These are phyloP conservation scores for Scomberomorus guttatus DNA, from an alignment of 2,797 vertebrate genomes.

Conservation along the genomic window DNA sequence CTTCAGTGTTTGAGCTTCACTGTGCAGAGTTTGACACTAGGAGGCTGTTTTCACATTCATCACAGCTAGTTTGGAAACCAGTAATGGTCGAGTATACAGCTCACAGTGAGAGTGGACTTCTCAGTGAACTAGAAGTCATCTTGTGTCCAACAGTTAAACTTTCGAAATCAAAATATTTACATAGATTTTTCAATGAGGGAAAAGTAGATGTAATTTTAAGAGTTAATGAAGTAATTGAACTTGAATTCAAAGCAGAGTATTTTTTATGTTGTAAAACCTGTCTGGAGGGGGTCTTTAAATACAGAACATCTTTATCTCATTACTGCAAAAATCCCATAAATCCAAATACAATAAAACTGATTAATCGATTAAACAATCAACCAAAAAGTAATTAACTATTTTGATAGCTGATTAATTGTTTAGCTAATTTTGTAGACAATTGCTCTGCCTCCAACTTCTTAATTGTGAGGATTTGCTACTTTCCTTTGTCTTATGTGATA, in stretches of 20 bases:
- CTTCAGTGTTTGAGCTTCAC: too few relatives aligned
- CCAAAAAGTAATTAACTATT: neutral
- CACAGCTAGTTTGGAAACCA: too few relatives aligned
- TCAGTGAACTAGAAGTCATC: too few relatives aligned
- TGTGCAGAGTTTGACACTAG: too few relatives aligned
- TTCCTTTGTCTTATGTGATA: neutral
- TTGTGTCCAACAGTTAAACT: neutral
- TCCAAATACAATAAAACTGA: neutral
- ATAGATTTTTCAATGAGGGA: neutral
- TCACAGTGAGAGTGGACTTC: too few relatives aligned
- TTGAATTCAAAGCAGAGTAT: neutral
- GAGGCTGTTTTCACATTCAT: too few relatives aligned
- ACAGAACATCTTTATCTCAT: neutral
- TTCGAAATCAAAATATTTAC: neutral
- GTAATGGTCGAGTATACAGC: too few relatives aligned
- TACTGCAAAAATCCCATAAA: neutral
- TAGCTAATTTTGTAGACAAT: neutral
- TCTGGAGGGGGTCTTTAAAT: slow-evolving; percentile 11
- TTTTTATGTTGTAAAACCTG: neutral
- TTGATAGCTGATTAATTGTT: neutral
- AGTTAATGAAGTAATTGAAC: too few relatives aligned
- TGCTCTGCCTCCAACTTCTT: neutral
- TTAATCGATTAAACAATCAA: too few relatives aligned
- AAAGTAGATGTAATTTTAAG: neutral
- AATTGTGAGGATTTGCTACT: neutral